These are phyloP conservation scores for Enoplolaimus lenunculus DNA, from an alignment of 2,888 invertebrate species.

Conservation along the genomic window DNA sequence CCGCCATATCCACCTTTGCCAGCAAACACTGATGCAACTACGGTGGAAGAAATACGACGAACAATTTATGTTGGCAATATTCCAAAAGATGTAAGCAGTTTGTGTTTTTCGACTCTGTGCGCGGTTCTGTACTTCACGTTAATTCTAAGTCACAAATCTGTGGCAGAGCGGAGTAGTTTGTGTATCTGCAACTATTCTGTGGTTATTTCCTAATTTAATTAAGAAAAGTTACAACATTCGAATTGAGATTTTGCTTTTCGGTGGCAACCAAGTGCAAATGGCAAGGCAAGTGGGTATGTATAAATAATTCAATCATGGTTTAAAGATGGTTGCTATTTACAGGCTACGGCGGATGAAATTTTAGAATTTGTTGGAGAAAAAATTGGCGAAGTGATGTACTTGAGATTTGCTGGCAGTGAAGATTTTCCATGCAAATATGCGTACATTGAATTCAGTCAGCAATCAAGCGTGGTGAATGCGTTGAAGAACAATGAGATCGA, in stretches of 20 bases:
- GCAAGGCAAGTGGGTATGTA: neutral
- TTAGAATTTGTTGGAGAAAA: conserved; percentile 61
- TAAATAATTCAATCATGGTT: neutral
- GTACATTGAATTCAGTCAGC: conserved; percentile 82
- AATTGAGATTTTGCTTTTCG: too few species aligned
- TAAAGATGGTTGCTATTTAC: conserved; percentile 31
- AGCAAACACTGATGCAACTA: conserved; percentile 51
- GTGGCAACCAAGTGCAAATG: too few species aligned
- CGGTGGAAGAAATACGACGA: conserved; percentile 86
- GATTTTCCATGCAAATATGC: conserved; percentile 55
- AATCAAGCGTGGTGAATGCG: conserved; percentile 69
- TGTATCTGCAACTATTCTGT: too few species aligned
- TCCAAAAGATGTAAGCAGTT: conserved; percentile 30
- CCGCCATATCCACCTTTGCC: conserved; percentile 81
- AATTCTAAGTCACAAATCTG: too few species aligned
- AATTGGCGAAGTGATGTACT: conserved; percentile 60
- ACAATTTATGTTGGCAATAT: conserved; percentile 75
- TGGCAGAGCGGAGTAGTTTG: too few species aligned
- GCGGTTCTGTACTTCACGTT: too few species aligned
- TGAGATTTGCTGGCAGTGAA: conserved; percentile 70
- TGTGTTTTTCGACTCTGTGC: too few species aligned
- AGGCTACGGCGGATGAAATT: conserved; percentile 57
- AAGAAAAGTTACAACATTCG: too few species aligned
- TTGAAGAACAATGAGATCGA: conserved; percentile 61
- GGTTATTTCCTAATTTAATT: too few species aligned